Percentiles rank a stretch among this genome's conserved stretches.
Conservation (phyloP, 2,888 invertebrate genomes). For the Stenotaenia linearis region DNA sequence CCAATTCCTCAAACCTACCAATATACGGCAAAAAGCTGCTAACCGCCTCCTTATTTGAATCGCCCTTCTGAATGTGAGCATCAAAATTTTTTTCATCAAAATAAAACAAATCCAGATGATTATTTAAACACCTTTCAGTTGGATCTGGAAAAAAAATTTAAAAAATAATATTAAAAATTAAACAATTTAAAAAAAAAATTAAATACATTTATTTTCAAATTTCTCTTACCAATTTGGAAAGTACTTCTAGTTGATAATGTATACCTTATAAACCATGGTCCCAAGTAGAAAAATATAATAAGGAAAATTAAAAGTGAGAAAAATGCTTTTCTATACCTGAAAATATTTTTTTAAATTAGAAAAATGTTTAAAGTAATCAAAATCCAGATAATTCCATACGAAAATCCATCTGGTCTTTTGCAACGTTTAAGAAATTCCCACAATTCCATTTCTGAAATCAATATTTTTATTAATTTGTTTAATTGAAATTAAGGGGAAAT, state of each 20-base stretch:
- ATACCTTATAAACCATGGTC: conserved; percentile 61
- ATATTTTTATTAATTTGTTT: too few species aligned
- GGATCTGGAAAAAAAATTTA: conserved; percentile 44
- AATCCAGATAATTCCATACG: neutral
- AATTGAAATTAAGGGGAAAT: too few species aligned
- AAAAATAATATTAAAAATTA: neutral
- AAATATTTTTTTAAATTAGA: too few species aligned
- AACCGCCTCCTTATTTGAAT: conserved; percentile 53
- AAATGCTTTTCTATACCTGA: conserved; percentile 48
- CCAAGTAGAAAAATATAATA: conserved; percentile 59
- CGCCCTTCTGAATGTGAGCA: conserved; percentile 58
- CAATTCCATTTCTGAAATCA: neutral
- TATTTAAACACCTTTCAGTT: conserved; percentile 54
- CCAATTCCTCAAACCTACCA: conserved; percentile 35
- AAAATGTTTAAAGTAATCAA: neutral
- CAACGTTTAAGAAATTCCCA: neutral
- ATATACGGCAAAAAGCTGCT: conserved; percentile 58
- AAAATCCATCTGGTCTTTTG: neutral
- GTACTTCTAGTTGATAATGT: conserved; percentile 49
- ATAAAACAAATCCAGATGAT: neutral
- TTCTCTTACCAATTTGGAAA: neutral
- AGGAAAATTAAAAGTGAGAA: conserved; percentile 54
- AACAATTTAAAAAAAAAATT: neutral
- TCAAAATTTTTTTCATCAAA: conserved; percentile 59
- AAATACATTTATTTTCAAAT: neutral